Evolutionary conservation across 2,797 vertebrate genomes (phyloP).

Genomic region (Danio kyathit): DNA sequence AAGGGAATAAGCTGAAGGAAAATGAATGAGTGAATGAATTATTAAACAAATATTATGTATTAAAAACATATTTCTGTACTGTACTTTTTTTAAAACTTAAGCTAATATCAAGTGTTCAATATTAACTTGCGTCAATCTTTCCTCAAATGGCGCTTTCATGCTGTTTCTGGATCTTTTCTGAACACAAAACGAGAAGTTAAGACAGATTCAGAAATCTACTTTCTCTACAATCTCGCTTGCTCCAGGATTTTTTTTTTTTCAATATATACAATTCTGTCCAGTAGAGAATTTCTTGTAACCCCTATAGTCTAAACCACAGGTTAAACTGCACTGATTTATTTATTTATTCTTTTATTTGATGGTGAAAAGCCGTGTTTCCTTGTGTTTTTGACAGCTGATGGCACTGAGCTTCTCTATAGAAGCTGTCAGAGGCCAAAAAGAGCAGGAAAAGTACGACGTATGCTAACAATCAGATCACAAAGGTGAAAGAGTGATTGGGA

Average conservation of each 20-base stretch:
- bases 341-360: too few relatives aligned
- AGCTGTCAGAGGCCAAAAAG: constrained; percentile 63
- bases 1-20: too few relatives aligned
- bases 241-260: neutral
- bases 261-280: constrained; percentile 11
- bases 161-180: too few relatives aligned
- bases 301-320: constrained; percentile 37
- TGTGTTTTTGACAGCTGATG: constrained; percentile 66
- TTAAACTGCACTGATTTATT: constrained; percentile 21
- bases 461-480: constrained; percentile 60
- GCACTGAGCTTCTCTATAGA: constrained; percentile 62
- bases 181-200: too few relatives aligned
- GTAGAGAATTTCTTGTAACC: constrained; percentile 22
- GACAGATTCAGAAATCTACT: too few relatives aligned
- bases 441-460: constrained; percentile 48
- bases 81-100: too few relatives aligned
- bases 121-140: too few relatives aligned
- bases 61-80: too few relatives aligned
- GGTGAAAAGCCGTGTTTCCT: constrained; percentile 47
- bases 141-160: too few relatives aligned
- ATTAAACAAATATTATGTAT: too few relatives aligned
- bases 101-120: too few relatives aligned
- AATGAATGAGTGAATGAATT: too few relatives aligned
- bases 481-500: constrained; percentile 51
- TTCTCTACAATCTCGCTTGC: neutral